Evolutionary conservation across 2,797 vertebrate genomes (phyloP).

Genomic region (Salarias fasciatus): DNA sequence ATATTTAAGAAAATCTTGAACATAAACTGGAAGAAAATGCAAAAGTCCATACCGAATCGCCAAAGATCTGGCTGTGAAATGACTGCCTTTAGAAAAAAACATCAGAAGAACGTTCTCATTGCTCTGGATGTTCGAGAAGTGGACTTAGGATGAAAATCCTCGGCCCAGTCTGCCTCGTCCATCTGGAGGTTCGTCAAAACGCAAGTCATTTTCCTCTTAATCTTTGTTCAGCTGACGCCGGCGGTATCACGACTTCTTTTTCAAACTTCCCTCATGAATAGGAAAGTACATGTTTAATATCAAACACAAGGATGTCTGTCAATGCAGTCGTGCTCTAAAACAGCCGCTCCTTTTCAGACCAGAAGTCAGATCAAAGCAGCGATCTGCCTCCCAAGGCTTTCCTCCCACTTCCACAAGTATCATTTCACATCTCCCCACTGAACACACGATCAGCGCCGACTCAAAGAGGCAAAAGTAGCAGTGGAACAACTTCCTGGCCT

Average conservation of each 20-base stretch:
- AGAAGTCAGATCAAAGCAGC: constrained; percentile 9
- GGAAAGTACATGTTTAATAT: constrained; percentile 6
- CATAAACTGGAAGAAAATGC: no score
- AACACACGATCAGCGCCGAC: constrained; percentile 12
- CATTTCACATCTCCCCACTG: constrained; percentile 11
- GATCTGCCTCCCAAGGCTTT: constrained; percentile 17
- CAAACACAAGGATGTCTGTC: background rate
- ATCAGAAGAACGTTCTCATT: no score
- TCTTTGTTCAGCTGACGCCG: background rate
- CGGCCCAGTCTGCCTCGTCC: no score
- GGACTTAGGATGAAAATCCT: no score
- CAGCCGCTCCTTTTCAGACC: background rate
- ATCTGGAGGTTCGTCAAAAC: no score
- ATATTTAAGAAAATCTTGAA: no score
- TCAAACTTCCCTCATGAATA: background rate
- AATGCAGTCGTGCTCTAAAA: constrained; percentile 1
- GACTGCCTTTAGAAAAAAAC: no score
- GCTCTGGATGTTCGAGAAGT: no score
- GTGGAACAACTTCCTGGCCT: background rate
- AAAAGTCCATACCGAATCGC: no score
- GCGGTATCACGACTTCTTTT: background rate
- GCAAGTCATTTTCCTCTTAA: no score
- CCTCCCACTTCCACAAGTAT: constrained; percentile 2
- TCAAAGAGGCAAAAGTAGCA: constrained; percentile 6
- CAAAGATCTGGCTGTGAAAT: no score